Evolutionary conservation across 37 sponge, comb jelly and placozoan genomes (phyloP).

Genomic region (Amphimedon queenslandica): DNA sequence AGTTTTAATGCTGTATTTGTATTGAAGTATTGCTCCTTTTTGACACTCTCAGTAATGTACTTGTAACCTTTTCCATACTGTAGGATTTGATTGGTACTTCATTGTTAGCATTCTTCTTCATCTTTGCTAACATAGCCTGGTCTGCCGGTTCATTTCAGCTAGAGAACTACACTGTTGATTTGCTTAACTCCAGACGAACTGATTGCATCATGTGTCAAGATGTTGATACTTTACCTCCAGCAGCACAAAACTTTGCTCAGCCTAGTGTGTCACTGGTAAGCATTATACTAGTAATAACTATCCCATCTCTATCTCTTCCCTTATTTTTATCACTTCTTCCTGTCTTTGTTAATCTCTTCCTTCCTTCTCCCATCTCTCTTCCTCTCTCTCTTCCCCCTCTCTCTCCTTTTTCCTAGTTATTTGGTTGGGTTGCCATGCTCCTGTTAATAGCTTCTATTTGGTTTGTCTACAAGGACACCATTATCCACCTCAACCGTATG

Average conservation of each 20-base stretch:
- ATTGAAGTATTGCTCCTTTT: no score
- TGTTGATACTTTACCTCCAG: background rate
- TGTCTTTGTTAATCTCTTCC: background rate
- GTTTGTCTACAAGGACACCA: constrained; percentile 72
- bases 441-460: constrained; percentile 59
- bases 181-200: background rate
- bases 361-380: background rate
- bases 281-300: background rate
- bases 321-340: background rate
- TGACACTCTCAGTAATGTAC: background rate
- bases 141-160: constrained; percentile 41
- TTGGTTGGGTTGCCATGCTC: constrained; percentile 59
- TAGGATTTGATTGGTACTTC: constrained; percentile 55
- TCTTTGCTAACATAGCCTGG: constrained; percentile 65
- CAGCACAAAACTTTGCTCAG: constrained; percentile 7
- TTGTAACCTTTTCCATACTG: background rate
- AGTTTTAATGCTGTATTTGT: no score
- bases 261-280: constrained; percentile 59
- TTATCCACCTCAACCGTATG: constrained; percentile 23
- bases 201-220: background rate
- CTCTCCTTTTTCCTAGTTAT: constrained; percentile 24
- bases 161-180: background rate
- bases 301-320: background rate
- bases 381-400: background rate
- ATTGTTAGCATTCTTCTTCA: constrained; percentile 36